These are phyloP conservation scores for Drosophila robusta DNA, from an alignment of 2,888 invertebrate genomes.

Conservation along the genomic window DNA sequence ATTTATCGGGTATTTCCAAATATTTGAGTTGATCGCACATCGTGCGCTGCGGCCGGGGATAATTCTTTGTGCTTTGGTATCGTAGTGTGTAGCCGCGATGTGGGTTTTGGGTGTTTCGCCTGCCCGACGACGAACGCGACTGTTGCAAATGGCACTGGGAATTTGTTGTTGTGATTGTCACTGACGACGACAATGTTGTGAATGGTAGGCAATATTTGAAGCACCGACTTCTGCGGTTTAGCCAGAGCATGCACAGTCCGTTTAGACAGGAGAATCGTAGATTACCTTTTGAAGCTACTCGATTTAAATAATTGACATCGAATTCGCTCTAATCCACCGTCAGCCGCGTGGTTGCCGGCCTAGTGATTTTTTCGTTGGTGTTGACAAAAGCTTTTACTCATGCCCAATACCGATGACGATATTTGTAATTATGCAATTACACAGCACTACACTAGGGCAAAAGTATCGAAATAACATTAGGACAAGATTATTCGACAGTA, in stretches of 20 bases:
- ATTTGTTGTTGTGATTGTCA: constrained; percentile 20
- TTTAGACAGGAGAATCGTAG: not conserved
- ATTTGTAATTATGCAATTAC: not conserved
- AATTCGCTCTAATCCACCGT: constrained; percentile 6
- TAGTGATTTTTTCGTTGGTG: constrained; percentile 23
- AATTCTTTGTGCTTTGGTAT: not conserved
- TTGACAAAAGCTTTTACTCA: constrained; percentile 6
- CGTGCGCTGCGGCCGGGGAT: not conserved
- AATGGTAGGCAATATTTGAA: constrained; percentile 23
- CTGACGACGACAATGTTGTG: constrained; percentile 13
- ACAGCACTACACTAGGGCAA: not conserved
- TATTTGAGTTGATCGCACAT: constrained; percentile 72
- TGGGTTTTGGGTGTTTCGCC: not conserved
- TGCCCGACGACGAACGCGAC: constrained; percentile 4
- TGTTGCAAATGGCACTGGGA: constrained; percentile 16
- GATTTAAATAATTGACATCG: not conserved
- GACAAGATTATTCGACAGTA: not conserved
- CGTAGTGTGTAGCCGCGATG: not conserved
- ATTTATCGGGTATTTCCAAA: constrained; percentile 88
- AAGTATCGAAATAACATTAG: constrained; percentile 2
- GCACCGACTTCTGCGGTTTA: constrained; percentile 33
- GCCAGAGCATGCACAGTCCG: constrained; percentile 37
- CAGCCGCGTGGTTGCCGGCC: constrained; percentile 50
- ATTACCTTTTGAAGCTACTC: not conserved
- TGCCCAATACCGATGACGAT: constrained; percentile 16